Conservation (phyloP, 2,113 vertebrate genomes). For the Hypomesus transpacificus region DNA sequence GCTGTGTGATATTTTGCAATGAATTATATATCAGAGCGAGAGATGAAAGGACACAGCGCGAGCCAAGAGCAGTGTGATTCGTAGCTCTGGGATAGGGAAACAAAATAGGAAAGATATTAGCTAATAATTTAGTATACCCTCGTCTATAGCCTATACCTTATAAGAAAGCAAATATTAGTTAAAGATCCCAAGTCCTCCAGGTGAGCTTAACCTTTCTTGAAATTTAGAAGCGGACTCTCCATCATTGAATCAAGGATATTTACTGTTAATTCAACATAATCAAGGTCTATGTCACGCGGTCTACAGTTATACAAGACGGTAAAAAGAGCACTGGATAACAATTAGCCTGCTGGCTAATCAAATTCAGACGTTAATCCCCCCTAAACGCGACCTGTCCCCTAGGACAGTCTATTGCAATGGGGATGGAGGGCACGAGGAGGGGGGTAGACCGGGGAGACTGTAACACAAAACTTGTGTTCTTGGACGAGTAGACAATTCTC, state of each 20-base stretch:
- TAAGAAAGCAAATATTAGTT: background rate
- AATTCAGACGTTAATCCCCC: conserved; percentile 16
- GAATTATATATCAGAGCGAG: conserved; percentile 71
- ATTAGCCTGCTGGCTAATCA: conserved; percentile 22
- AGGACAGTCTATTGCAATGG: conserved; percentile 7
- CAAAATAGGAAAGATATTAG: conserved; percentile 50
- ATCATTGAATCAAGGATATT: too few relatives aligned
- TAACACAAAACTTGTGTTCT: background rate
- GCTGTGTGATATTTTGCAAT: conserved; percentile 66
- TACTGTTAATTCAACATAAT: too few relatives aligned
- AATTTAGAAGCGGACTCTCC: too few relatives aligned
- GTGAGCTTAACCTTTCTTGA: too few relatives aligned
- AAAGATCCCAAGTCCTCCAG: too few relatives aligned
- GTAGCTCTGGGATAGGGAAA: conserved; percentile 50
- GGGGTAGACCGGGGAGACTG: background rate
- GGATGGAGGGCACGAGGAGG: background rate
- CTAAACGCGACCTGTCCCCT: conserved; percentile 10
- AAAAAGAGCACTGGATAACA: conserved; percentile 15
- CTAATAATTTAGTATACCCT: conserved; percentile 16
- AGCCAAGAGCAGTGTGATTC: conserved; percentile 48
- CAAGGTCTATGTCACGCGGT: too few relatives aligned
- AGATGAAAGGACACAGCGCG: conserved; percentile 64
- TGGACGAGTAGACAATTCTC: background rate
- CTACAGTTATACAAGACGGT: background rate
- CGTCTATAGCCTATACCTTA: background rate